phyloP scores from a whole-genome alignment of 2,113 vertebrate genomes.

The Saccopteryx bilineata region DNA sequence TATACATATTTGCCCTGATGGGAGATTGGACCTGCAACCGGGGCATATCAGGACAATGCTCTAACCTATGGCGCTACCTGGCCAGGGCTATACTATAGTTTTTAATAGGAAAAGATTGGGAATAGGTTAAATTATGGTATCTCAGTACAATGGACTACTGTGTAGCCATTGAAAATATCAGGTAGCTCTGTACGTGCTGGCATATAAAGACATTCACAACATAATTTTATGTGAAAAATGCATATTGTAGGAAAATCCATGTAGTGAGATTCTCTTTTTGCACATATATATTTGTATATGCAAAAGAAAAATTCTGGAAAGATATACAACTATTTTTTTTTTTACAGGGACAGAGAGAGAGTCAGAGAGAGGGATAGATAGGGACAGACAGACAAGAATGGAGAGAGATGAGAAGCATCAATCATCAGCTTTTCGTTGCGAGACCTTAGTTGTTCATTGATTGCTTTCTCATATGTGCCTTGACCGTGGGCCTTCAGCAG shows the following conservation, averaged over 20 bases:
- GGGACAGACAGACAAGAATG: no score
- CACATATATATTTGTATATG: not conserved
- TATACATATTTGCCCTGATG: no score
- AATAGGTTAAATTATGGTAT: conserved; percentile 14
- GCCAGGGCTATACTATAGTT: not conserved
- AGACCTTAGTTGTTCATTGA: no score
- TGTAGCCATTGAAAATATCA: not conserved
- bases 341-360: no score
- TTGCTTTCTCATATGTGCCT: no score
- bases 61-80: no score
- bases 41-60: no score
- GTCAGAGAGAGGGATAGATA: no score
- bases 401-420: no score
- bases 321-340: not conserved
- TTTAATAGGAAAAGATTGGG: not conserved
- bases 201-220: not conserved
- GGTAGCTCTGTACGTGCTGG: not conserved
- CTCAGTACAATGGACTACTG: not conserved
- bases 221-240: conserved; percentile 45
- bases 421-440: no score
- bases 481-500: no score
- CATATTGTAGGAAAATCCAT: not conserved
- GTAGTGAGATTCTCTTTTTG: not conserved
- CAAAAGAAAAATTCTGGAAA: not conserved
- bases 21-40: no score